Base-by-base conservation (phyloP, 2,888 invertebrate species). In the Acanthosoma haemorrhoidale region DNA sequence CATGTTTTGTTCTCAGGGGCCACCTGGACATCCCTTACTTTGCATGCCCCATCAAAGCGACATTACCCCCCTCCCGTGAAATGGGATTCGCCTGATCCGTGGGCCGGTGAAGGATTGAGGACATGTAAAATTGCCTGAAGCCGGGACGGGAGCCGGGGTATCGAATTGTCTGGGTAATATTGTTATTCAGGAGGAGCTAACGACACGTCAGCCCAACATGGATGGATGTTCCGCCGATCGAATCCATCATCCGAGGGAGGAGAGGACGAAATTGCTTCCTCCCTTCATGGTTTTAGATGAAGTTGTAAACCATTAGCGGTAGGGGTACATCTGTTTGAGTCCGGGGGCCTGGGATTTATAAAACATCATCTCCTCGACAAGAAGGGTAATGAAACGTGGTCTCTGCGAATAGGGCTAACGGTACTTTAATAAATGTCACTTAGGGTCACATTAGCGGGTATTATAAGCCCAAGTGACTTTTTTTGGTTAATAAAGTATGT, bases 261-360 rank as follows among this genome's bases (percentile, higher is more conserved):
- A 13, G 6, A 5, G 11, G 11, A 13, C 18, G 60, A 60, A 60
- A 60, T 60, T 60, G 60, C 60, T 60, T 60, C 60, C 60, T 36
- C 60, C 36, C 60, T 36, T 60, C 60, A 60, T 60, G 60, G 60
- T 60, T 60, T 60, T 60, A 60, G 36, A 60, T 60, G 60, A 60
- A 60, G 32, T 60, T 60, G 60, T 60, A 32, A 60, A 60, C 60
- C 60, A 60, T 60, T 60, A 60, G 60, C 60, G 18, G 32, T 11
- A 32, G 18, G 59, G 43, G 25, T 51, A 60, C 60, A 60, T 60
- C 60, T 60, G 60, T 60, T 60, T 15, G 51, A 25, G 6, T 51
- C 25, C 25, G 21, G 21, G 2, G 1, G 21, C 25, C 4, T n/a
- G 21, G 51, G 51, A 51, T 51, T 51, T 51, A 51, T 51, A 51